Evolutionary conservation across 2,797 vertebrate genomes (phyloP), one percentile per base, ranked within the genome.

Genomic region (Eptatretus atami): DNA sequence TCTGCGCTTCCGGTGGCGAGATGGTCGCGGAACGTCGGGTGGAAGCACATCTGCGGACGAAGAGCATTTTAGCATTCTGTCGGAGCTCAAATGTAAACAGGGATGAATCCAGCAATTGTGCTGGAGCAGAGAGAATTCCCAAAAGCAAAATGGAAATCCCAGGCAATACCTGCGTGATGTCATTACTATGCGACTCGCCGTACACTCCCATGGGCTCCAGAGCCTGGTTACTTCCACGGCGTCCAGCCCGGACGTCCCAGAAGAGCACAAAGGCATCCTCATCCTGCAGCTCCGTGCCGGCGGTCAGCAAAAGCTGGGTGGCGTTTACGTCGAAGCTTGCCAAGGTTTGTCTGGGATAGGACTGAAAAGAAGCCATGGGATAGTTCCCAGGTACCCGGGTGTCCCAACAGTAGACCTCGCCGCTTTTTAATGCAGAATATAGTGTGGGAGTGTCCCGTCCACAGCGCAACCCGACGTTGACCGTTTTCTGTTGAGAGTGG

Each of bases 141-240:
- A 44, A 44, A 44, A 2, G 4, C 31, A 44, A 44, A 44, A 44
- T 44, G 31, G 31, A 44, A 44, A 44, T 44, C 31, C 6, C 9
- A 25, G 2, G 57, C 10, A 12, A 64, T 53, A 95, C 77, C 66
- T 79, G 77, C 14, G 88, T 95, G 75, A 96, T 67, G 68, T 96
- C 88, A 68, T 95, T 83, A 31, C 79, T 85, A 69, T 95, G 88
- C 3, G 84, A 84, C 74, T 95, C 87, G 0, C 83, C 86, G 67
- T 87, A 96, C 52, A 78, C 75, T 19, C 90, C 90, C 52, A 95
- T 73, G 9, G 78, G 76, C 1, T 71, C 72, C 69, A 65, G 72
- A 0, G 64, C 64, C 12, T 25, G 1, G 1, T 69, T 15, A 2
- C 70, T 24, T n/a, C 57, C 44, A 13, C 67, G 69, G n/a, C 12